Conservation (phyloP, 2,888 invertebrate genomes). For the Sesia apiformis region DNA sequence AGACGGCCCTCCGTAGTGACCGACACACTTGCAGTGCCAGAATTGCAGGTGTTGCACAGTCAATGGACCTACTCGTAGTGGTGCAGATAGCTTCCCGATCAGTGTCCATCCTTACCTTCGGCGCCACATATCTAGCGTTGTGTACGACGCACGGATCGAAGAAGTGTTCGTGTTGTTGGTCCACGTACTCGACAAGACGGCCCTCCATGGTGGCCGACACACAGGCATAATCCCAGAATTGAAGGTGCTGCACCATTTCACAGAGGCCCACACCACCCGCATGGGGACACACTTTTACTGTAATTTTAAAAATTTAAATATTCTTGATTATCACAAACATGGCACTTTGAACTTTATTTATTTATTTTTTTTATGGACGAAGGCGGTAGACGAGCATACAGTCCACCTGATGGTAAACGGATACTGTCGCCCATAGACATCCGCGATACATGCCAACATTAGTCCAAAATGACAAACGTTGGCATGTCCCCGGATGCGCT, state of each 20-base stretch:
- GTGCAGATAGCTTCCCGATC: too few relatives aligned
- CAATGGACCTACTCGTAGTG: too few relatives aligned
- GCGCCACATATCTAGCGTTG: conserved; percentile 83
- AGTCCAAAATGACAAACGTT: too few relatives aligned
- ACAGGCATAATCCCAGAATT: conserved; percentile 89
- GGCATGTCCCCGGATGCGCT: too few relatives aligned
- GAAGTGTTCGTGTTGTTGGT: conserved; percentile 94
- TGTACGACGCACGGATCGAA: conserved; percentile 80
- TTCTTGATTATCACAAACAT: too few relatives aligned
- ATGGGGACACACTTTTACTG: conserved; percentile 95
- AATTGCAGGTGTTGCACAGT: conserved; percentile 89
- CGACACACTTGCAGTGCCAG: conserved; percentile 88
- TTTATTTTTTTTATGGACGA: too few relatives aligned
- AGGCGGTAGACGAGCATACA: too few relatives aligned
- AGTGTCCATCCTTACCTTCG: conserved; percentile 65
- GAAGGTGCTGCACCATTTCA: conserved; percentile 94
- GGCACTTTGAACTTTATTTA: too few relatives aligned
- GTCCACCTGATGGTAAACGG: too few relatives aligned
- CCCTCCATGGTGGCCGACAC: conserved; percentile 81
- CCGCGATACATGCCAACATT: too few relatives aligned
- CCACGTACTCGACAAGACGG: conserved; percentile 88
- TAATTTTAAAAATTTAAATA: too few relatives aligned
- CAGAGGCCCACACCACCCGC: conserved; percentile 96
- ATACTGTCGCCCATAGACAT: too few relatives aligned
- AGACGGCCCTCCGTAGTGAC: conserved; percentile 81